Evolutionary conservation across 2,113 vertebrate genomes (phyloP).

Genomic region (Anolis sagrei): DNA sequence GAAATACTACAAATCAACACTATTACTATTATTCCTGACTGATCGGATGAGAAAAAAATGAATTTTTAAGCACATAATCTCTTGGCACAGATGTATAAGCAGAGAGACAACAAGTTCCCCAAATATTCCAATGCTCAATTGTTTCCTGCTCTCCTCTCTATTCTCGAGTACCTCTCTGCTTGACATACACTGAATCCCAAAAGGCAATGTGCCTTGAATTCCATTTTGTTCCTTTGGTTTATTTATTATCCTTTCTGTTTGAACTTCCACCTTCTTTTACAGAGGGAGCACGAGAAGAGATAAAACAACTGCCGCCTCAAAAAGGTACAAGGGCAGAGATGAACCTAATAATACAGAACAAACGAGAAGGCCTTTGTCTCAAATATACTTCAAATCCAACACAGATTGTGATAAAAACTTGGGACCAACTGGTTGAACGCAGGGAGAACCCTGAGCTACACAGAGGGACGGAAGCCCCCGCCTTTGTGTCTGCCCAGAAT

Average conservation of each 20-base stretch:
- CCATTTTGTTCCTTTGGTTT: constrained; percentile 61
- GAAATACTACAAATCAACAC: constrained; percentile 35
- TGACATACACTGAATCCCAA: constrained; percentile 27
- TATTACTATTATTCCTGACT: constrained; percentile 17
- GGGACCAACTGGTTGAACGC: not conserved
- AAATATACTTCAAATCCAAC: not conserved
- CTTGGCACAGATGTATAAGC: constrained; percentile 20
- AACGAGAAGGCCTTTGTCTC: constrained; percentile 3
- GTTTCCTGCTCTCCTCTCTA: constrained; percentile 32
- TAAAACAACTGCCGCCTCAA: not conserved
- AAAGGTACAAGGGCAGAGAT: rapidly evolving
- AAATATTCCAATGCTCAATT: constrained; percentile 17
- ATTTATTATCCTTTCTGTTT: constrained; percentile 64
- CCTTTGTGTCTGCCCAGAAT: not conserved
- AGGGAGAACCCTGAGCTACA: not conserved
- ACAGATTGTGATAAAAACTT: constrained; percentile 19
- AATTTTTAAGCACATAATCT: constrained; percentile 39
- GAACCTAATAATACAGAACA: not conserved
- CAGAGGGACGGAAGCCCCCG: not conserved
- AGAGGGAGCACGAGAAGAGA: constrained; percentile 3
- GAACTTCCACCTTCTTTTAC: constrained; percentile 33
- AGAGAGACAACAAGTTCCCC: constrained; percentile 10
- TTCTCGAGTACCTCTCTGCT: not conserved
- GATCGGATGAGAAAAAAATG: constrained; percentile 44
- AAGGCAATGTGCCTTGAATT: constrained; percentile 37